A percentile compares a stretch with the other conserved stretches of the same genome.
Conservation (phyloP, 2,797 vertebrate species). For the Peromyscus attwateri region DNA sequence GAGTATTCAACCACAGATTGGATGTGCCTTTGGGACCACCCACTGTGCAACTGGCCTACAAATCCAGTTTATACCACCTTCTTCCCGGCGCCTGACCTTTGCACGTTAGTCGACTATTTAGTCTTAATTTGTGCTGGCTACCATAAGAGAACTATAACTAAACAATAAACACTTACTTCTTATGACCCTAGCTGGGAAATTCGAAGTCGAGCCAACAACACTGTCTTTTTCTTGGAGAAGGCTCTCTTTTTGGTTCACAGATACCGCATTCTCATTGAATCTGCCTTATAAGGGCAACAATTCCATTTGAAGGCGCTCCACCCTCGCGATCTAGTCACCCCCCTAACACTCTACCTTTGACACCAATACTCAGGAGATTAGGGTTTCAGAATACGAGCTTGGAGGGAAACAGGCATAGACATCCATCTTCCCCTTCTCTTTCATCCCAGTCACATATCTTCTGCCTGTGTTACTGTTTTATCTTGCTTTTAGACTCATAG, state of each 20-base stretch:
- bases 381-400: background rate
- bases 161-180: background rate
- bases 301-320: background rate
- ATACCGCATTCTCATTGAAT: background rate
- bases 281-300: background rate
- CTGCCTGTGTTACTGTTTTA: background rate
- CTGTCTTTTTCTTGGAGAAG: background rate
- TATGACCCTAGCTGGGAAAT: background rate
- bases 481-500: background rate
- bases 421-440: background rate
- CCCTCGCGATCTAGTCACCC: background rate
- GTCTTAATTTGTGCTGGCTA: background rate
- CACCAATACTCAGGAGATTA: too few species aligned
- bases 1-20: rapidly evolving
- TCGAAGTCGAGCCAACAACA: background rate
- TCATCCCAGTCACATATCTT: background rate
- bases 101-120: background rate
- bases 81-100: background rate
- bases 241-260: background rate
- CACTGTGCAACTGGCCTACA: background rate
- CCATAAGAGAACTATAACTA: background rate
- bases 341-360: too few species aligned
- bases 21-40: background rate
- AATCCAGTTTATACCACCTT: background rate
- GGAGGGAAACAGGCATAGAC: rapidly evolving